Conservation (phyloP, 2,113 vertebrate genomes). For the Aegithalos caudatus region DNA sequence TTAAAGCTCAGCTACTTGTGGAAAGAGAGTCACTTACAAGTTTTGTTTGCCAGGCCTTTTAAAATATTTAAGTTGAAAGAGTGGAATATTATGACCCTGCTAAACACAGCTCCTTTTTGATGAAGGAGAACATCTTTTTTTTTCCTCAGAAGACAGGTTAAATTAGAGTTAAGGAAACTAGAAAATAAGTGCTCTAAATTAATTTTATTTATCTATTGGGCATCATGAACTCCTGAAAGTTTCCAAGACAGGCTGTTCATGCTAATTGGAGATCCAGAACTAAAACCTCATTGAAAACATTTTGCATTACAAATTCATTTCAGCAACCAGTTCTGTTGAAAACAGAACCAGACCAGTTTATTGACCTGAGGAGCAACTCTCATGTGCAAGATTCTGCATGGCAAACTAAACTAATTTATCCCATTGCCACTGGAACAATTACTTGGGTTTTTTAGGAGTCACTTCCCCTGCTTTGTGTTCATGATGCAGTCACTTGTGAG, state of each 20-base stretch:
- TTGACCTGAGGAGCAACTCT: background rate
- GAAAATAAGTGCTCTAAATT: background rate
- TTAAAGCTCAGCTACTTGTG: background rate
- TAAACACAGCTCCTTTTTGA: background rate
- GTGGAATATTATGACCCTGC: background rate
- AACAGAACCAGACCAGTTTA: background rate
- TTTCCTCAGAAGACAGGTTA: background rate
- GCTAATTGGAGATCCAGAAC: background rate
- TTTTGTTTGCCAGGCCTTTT: background rate
- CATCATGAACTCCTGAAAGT: background rate
- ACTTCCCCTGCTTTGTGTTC: background rate
- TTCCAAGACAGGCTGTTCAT: background rate
- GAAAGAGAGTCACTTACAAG: background rate
- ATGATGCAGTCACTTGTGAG: background rate
- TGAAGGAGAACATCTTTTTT: background rate
- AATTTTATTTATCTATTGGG: background rate
- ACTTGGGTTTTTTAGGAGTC: background rate
- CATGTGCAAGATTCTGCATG: rapidly evolving
- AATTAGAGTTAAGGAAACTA: background rate
- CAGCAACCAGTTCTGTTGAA: background rate
- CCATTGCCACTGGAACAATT: background rate
- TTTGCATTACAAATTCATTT: background rate
- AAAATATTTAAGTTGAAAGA: background rate
- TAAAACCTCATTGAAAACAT: background rate
- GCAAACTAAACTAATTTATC: background rate